A percentile compares a stretch with the other conserved stretches of the same genome.
Evolutionary conservation across 2,113 vertebrate genomes (phyloP).

Genomic region (Danio rerio): GRCz12tu NC_133180.1:53529001-53529500

Average conservation of each 20-base stretch:
- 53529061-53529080: conserved; percentile 29
- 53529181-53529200: conserved; percentile 63
- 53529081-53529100: conserved; percentile 4
- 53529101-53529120: conserved; percentile 40
- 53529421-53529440: neutral
- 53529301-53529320: conserved; percentile 34
- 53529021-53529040: conserved; percentile 23
- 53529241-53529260: conserved; percentile 61
- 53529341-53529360: conserved; percentile 4
- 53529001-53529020: conserved; percentile 39
- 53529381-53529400: neutral
- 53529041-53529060: conserved; percentile 32
- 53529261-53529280: conserved; percentile 69
- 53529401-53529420: neutral
- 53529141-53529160: conserved; percentile 67
- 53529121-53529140: conserved; percentile 45
- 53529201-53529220: conserved; percentile 55
- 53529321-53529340: conserved; percentile 9
- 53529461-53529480: neutral
- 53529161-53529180: conserved; percentile 70
- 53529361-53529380: conserved; percentile 16
- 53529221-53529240: conserved; percentile 61
- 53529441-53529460: conserved; percentile 1
- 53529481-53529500: neutral
- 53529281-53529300: conserved; percentile 51